Percentiles rank a stretch among this genome's conserved stretches.
phyloP scores from a whole-genome alignment of 2,113 vertebrate species.

The Oreochromis niloticus region DNA sequence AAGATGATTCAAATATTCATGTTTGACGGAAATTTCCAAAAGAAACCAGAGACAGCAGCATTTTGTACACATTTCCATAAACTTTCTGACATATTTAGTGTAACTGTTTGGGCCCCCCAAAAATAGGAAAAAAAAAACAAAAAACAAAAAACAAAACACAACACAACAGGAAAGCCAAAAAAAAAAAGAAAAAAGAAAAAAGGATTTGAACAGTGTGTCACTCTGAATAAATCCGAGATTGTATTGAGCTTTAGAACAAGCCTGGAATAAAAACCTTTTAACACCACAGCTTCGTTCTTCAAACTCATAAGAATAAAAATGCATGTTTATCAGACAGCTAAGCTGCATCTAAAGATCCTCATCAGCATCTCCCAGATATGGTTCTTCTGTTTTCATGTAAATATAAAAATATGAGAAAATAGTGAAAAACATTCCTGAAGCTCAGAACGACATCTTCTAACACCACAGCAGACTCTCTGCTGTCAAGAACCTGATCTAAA shows the following conservation, averaged over 20 bases:
- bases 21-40: not conserved
- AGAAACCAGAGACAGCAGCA: not conserved
- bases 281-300: not conserved
- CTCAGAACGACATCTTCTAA: not conserved
- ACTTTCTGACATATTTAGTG: not conserved
- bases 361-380: not conserved
- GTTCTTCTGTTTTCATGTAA: not conserved
- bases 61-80: not conserved
- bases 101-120: not conserved
- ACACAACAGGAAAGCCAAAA: not conserved
- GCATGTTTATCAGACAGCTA: not conserved
- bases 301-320: not conserved
- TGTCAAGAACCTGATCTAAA: not conserved
- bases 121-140: too few species aligned
- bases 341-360: not conserved
- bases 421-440: not conserved
- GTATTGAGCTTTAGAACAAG: not conserved
- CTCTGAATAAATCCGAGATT: not conserved
- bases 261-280: not conserved
- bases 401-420: not conserved
- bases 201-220: not conserved
- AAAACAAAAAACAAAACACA: too few species aligned
- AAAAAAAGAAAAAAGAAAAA: too few species aligned
- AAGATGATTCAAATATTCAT: not conserved
- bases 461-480: not conserved